Conservation (phyloP, 1,140 invertebrate genomes). For the Hetaerina americana region DNA sequence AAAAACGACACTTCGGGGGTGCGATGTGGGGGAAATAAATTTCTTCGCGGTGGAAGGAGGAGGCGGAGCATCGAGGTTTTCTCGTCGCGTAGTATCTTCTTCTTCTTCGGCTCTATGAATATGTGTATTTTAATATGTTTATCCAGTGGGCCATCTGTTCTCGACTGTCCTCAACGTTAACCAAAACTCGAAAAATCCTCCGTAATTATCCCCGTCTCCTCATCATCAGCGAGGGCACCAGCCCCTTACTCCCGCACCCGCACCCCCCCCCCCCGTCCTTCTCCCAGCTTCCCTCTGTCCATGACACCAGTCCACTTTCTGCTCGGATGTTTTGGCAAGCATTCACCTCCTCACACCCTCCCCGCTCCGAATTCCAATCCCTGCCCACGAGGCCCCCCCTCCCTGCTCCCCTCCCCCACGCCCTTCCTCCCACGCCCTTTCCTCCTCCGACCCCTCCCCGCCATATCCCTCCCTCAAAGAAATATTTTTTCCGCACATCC, state of each 20-base stretch:
- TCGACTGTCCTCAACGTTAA: background rate
- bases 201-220: background rate
- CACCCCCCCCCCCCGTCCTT: too few species aligned
- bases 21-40: background rate
- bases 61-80: too few species aligned
- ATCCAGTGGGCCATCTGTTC: background rate
- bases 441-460: background rate
- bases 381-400: background rate
- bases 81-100: background rate
- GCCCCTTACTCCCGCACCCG: too few species aligned
- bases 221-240: too few species aligned
- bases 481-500: too few species aligned
- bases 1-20: background rate
- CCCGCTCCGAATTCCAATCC: background rate
- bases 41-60: background rate
- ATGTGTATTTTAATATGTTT: background rate
- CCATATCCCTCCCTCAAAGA: too few species aligned
- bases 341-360: background rate
- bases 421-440: background rate
- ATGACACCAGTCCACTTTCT: background rate
- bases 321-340: background rate
- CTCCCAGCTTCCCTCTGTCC: too few species aligned
- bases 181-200: background rate
- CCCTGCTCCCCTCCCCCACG: background rate
- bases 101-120: background rate